phyloP scores from a whole-genome alignment of 2,888 invertebrate species.

The Rhyacophila evoluta region DNA sequence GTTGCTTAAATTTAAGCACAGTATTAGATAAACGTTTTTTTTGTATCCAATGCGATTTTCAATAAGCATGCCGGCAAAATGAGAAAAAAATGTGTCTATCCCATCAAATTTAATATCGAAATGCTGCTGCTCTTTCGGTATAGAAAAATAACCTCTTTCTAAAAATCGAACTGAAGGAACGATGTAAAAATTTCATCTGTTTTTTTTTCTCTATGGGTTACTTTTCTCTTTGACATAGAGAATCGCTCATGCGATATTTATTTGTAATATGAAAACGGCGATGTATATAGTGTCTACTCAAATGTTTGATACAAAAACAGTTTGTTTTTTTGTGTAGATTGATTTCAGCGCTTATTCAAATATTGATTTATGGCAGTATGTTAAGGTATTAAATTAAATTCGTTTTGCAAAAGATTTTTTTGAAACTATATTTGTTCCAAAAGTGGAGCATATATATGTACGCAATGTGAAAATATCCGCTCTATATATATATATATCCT shows the following conservation, averaged over 20 bases:
- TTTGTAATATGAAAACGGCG: slow-evolving; percentile 5
- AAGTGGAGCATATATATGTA: too few species aligned
- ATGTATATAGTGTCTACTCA: not conserved
- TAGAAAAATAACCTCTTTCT: not conserved
- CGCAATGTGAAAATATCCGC: too few species aligned
- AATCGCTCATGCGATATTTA: not conserved
- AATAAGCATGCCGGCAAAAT: not conserved
- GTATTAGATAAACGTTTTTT: too few species aligned
- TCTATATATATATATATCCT: too few species aligned
- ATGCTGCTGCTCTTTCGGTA: slow-evolving; percentile 3
- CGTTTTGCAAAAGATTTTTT: too few species aligned
- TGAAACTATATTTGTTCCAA: too few species aligned
- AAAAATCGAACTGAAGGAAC: not conserved
- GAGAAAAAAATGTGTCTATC: not conserved
- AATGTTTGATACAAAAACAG: not conserved
- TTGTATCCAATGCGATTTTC: not conserved
- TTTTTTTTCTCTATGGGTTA: not conserved
- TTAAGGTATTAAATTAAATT: too few species aligned
- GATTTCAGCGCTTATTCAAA: too few species aligned
- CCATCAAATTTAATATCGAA: slow-evolving; percentile 16
- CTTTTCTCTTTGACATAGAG: slow-evolving; percentile 12
- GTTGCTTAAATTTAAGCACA: too few species aligned
- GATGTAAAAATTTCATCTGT: slow-evolving; percentile 22
- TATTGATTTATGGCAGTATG: too few species aligned
- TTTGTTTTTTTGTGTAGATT: too few species aligned